These are phyloP conservation scores for Daboia siamensis DNA, from an alignment of 2,113 vertebrate species.

Conservation along the genomic window DNA sequence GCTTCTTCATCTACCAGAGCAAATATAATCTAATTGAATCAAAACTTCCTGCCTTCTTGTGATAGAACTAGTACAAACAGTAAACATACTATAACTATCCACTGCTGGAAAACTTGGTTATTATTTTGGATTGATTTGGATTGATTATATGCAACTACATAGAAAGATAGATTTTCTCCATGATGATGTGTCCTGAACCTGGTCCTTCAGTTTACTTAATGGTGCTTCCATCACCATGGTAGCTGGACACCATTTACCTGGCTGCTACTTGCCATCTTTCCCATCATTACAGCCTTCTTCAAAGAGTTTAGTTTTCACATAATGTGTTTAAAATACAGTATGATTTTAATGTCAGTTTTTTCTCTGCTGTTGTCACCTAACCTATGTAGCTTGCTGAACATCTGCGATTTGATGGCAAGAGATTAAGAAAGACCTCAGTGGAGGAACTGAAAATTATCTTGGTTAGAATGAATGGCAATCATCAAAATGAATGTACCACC, in stretches of 20 bases:
- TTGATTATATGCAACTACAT: neutral
- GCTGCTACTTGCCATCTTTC: neutral
- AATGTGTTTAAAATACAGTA: neutral
- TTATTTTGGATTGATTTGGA: neutral
- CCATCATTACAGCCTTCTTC: neutral
- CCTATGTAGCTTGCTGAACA: fast-evolving
- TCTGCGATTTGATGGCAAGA: neutral
- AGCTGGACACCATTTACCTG: neutral
- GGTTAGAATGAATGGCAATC: neutral
- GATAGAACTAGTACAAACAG: neutral
- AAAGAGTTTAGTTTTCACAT: neutral
- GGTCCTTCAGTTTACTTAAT: neutral
- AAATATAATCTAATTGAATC: neutral
- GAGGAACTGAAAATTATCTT: neutral
- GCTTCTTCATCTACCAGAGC: neutral
- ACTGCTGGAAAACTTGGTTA: neutral
- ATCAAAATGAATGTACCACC: neutral
- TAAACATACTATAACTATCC: neutral
- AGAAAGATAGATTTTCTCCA: neutral
- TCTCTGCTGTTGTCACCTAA: neutral
- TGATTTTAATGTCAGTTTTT: neutral
- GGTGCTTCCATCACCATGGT: neutral
- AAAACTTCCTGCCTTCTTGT: neutral
- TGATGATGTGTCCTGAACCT: neutral
- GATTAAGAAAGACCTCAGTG: neutral